Evolutionary conservation across 2,888 invertebrate genomes (phyloP).

Genomic region (Hetaerina titia): DNA sequence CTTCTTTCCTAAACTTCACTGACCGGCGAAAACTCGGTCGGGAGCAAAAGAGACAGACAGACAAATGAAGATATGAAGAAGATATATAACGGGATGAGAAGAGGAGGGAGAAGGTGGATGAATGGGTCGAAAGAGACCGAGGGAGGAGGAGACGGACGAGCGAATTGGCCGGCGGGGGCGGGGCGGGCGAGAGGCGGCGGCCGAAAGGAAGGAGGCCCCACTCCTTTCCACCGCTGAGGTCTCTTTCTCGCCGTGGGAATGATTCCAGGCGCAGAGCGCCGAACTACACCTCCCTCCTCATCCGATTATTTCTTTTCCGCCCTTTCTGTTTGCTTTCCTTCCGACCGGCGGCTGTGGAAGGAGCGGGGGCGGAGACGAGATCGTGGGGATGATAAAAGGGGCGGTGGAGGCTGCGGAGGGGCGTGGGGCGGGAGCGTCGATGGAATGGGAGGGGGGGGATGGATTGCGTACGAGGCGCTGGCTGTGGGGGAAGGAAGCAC

Average conservation of each 20-base stretch:
- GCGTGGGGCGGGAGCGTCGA: neutral
- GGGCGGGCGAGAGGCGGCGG: neutral
- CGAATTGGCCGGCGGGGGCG: too few species aligned
- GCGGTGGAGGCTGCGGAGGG: neutral
- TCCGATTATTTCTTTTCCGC: slow-evolving; percentile 30
- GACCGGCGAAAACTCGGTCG: too few species aligned
- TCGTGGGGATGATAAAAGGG: neutral
- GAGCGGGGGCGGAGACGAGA: neutral
- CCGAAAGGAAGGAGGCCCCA: too few species aligned
- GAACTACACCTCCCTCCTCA: neutral
- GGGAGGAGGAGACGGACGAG: neutral
- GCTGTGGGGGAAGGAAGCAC: neutral
- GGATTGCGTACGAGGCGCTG: neutral
- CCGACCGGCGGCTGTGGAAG: neutral
- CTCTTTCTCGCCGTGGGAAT: slow-evolving; percentile 39
- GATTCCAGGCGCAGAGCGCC: slow-evolving; percentile 21
- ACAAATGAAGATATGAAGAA: neutral
- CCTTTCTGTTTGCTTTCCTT: slow-evolving; percentile 24
- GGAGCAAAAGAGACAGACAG: neutral
- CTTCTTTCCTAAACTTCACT: too few species aligned
- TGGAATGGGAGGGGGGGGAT: neutral
- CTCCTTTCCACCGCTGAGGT: neutral
- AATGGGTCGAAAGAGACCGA: neutral
- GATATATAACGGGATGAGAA: neutral
- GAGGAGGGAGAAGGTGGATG: neutral